Base-by-base conservation (phyloP, 1,140 invertebrate genomes). In the Eufriesea mexicana region DNA sequence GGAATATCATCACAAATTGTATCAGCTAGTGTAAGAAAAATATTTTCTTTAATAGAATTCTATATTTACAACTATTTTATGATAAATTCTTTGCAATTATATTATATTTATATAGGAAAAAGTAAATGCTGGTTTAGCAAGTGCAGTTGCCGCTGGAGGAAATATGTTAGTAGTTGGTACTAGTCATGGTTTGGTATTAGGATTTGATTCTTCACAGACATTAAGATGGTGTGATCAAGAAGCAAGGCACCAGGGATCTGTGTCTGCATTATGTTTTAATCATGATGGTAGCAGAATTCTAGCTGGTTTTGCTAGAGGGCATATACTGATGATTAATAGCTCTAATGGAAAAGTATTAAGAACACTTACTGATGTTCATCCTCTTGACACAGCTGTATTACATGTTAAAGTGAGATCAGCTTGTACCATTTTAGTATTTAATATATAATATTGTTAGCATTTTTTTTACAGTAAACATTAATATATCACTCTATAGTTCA, bases 81-180 rank as follows among this genome's bases (percentile, higher is more conserved):
- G 66, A 49, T 83, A 47, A 49, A 55, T 83, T 70, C 68, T 8
- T 59, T 64, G 45, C 55, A 66, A 78, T 61, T 77, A 12, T 55
- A 83, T 55, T 45, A 57, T 47, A 49, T 73, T 49, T 84, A 47
- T 94, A 80, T 88, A 98, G 97, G 98, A 99, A 88, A 95, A 97
- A 85, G 97, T 98, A 35, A 97, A 98, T 94, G 97, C 98, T 75
- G 98, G 98, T 42, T 95, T 97, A 77, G 97, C 98, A 5, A 98
- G 98, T 88, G 96, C 97, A 35, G 95, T 97, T 45, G 96, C 97
- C 84, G 97, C 97, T 59, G 96, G 97, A 74, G 95, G 96, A 4
- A 96, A 96, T 68, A 96, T 97, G 90, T 96, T 99, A 85, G 97
- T 97, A 28, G 96, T 99, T 68, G 98, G 99, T 55, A 99, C 98